Evolutionary conservation across 1,140 invertebrate genomes (phyloP), one percentile per base, ranked within the genome.

Genomic region (Bombus affinis): DNA sequence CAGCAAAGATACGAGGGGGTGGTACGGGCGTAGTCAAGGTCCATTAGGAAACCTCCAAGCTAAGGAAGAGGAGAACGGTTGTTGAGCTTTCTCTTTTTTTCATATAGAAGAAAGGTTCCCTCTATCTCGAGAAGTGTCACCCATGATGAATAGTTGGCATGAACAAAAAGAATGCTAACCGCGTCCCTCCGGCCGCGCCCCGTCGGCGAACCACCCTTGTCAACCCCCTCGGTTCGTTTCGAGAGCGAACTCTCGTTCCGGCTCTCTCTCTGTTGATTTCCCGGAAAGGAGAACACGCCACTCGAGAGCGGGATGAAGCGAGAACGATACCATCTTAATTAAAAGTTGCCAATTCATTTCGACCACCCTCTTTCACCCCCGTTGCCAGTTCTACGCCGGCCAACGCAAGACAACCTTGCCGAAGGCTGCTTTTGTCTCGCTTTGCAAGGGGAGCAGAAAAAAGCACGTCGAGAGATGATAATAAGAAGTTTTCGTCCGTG

Each of bases 301-400:
- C 80, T 81, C 68, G 59, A 86, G 77, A 83, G 62, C 44, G 90
- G 83, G 88, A 81, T 62, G 59, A 85, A 91, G 87, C 88, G 86
- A 84, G 85, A 87, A 92, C 91, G 94, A 95, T 95, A 95, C 88
- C 89, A 95, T 95, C 95, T 95, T 95, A 95, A 95, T 95, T 95
- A 95, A 95, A 95, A 95, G 92, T 95, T 95, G 94, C 95, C 95
- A 93, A 95, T 95, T 95, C 94, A 95, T 95, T 95, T 95, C 89
- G 92, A 68, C 82, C 83, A 82, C 77, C 79, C 71, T 77, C 78
- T 75, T 22, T 32, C 28, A 39, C 70, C 32, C 59, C 42, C 77
- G 71, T 25, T 9, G 47, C 18, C 47, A 53, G 1, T 18, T 22
- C 47, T 18, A 53, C 18, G 47, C 75, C 74, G 90, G 85, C 90